Evolutionary conservation across 2,113 vertebrate species (phyloP).

Genomic region (Charina bottae): DNA sequence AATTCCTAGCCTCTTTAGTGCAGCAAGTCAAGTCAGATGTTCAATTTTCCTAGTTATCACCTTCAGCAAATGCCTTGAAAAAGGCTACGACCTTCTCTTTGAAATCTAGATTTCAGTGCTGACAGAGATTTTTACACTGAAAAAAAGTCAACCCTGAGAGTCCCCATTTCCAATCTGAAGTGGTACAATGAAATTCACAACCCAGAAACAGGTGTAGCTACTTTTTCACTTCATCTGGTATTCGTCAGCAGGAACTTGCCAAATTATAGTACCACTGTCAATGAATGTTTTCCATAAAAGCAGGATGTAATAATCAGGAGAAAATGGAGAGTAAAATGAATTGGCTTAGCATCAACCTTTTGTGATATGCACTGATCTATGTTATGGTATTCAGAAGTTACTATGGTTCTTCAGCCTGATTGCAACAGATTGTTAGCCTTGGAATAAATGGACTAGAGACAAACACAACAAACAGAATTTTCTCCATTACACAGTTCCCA

Average conservation of each 20-base stretch:
- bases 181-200: too few species aligned
- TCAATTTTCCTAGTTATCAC: not conserved
- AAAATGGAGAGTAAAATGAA: not conserved
- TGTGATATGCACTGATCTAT: not conserved
- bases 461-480: not conserved
- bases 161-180: not conserved
- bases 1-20: constrained; percentile 30
- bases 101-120: not conserved
- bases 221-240: not conserved
- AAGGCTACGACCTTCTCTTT: not conserved
- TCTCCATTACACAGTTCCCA: not conserved
- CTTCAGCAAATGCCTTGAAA: too few species aligned
- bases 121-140: not conserved
- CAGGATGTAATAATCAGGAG: not conserved
- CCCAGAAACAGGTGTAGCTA: not conserved
- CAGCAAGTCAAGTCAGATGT: not conserved
- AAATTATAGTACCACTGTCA: not conserved
- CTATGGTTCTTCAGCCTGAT: not conserved
- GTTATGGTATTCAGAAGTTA: not conserved
- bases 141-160: not conserved
- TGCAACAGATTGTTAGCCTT: not conserved
- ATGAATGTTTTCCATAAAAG: not conserved
- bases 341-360: not conserved
- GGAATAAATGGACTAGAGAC: not conserved
- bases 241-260: not conserved